Base-by-base conservation (phyloP, 2,113 vertebrate genomes). In the Symphodus melops region DNA sequence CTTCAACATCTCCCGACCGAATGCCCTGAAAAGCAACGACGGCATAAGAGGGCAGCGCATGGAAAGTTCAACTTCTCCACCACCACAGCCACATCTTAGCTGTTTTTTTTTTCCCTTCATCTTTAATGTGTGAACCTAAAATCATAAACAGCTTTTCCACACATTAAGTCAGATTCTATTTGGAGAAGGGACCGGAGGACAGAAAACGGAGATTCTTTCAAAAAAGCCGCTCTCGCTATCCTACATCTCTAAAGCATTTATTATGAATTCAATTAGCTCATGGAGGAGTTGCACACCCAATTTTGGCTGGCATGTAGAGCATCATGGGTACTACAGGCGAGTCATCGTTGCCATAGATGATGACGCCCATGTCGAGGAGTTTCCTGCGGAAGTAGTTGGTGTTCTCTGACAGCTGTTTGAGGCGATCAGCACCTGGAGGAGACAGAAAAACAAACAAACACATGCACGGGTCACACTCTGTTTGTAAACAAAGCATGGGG, bases 251-350 rank as follows among this genome's bases (percentile, higher is more conserved):
- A 23, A 67, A 62, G 53, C 54, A 33, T 17, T 0, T 28, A 8
- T 41, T 42, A 59, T 25, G 36, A 19, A 48, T 4, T 2, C 41
- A 49, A 62, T 8, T 37, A n/a, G 37, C n/a, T 2, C 4, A 21
- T 19, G 1, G 6, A 51, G 16, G 17, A 33, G 37, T 28, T 3
- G 87, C 88, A 0, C 85, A 99, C 98, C 97, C 97, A 48, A 99
- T 97, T 91, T 99, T 99, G 84, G 97, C 97, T 12, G 97, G 97
- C 97, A 99, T 99, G 83, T 99, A 99, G 25, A 99, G 93, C 98
- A 99, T 98, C 86, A 99, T 85, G 80, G 98, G 98, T 53, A 99
- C 95, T 42, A 99, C 96, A 0, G 98, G 98, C 0, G 97, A 99
- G 81, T 98, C 96, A 51, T 96, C 94, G 78, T 99, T 99, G 73